A percentile compares a stretch with the other conserved stretches of the same genome.
phyloP scores from a whole-genome alignment of 2,888 invertebrate genomes.

The Lamellibrachia columna region DNA sequence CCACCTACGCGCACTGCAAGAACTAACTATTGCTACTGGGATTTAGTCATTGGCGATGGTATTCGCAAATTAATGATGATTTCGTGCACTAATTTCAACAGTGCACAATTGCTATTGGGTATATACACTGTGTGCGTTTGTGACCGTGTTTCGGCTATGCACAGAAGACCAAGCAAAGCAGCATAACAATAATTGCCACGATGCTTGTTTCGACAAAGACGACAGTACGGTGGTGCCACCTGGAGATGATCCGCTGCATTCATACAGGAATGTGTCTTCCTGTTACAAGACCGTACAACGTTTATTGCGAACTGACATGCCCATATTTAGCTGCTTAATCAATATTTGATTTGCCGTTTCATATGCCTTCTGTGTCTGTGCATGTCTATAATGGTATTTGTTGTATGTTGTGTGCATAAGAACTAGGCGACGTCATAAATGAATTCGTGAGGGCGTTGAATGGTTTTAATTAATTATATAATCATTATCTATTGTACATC shows the following conservation, averaged over 20 bases:
- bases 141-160: background rate
- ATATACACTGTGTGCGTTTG: background rate
- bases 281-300: background rate
- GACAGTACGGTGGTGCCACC: background rate
- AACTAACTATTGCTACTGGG: background rate
- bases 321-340: background rate
- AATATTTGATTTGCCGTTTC: background rate
- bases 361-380: background rate
- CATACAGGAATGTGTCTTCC: background rate
- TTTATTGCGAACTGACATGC: background rate
- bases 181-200: background rate
- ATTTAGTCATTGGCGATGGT: background rate
- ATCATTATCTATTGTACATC: too few species aligned
- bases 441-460: too few species aligned
- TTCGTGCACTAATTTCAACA: background rate
- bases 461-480: too few species aligned
- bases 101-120: background rate
- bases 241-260: background rate
- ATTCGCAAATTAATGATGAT: background rate
- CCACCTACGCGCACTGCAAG: background rate
- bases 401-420: background rate
- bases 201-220: background rate
- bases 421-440: too few species aligned
- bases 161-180: background rate
- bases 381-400: background rate